Percentiles rank a stretch among this genome's conserved stretches.
phyloP scores from a whole-genome alignment of 1,140 invertebrate species.

The Bombyx mandarina region DNA sequence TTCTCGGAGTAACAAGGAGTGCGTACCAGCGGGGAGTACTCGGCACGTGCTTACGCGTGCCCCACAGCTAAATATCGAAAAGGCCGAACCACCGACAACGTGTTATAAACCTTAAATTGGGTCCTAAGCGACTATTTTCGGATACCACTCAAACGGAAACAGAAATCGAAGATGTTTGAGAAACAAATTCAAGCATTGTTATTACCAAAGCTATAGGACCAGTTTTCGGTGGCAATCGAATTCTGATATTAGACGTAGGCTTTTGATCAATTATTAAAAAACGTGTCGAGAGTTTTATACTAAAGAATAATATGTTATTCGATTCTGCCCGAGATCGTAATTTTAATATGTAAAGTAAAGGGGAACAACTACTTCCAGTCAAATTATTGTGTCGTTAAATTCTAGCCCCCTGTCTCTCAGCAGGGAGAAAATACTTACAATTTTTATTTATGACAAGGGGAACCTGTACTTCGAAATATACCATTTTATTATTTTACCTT shows the following conservation, averaged over 20 bases:
- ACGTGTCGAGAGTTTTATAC: conserved; percentile 49
- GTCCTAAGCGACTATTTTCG: no score
- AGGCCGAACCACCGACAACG: no score
- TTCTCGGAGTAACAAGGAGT: conserved; percentile 64
- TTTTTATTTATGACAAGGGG: no score
- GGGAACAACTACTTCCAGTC: conserved; percentile 49
- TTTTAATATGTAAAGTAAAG: conserved; percentile 57
- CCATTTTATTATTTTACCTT: no score
- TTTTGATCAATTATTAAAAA: conserved; percentile 42
- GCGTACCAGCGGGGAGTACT: conserved; percentile 57
- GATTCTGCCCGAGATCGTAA: conserved; percentile 53
- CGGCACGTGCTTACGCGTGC: conserved; percentile 65
- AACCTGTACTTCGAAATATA: no score
- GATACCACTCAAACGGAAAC: conserved; percentile 4
- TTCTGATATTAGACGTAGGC: conserved; percentile 13
- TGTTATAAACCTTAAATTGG: no score
- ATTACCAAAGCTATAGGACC: background rate
- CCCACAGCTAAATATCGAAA: conserved; percentile 3
- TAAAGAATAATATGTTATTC: conserved; percentile 59
- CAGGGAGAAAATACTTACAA: no score
- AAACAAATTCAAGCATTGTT: conserved; percentile 20
- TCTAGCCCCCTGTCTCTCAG: no score
- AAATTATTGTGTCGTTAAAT: conserved; percentile 48
- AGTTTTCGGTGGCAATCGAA: background rate
- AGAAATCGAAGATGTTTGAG: conserved; percentile 27